These are phyloP conservation scores for Trichoplax adhaerens DNA, from an alignment of 37 sponge, comb jelly and placozoan species.

Conservation along the genomic window DNA sequence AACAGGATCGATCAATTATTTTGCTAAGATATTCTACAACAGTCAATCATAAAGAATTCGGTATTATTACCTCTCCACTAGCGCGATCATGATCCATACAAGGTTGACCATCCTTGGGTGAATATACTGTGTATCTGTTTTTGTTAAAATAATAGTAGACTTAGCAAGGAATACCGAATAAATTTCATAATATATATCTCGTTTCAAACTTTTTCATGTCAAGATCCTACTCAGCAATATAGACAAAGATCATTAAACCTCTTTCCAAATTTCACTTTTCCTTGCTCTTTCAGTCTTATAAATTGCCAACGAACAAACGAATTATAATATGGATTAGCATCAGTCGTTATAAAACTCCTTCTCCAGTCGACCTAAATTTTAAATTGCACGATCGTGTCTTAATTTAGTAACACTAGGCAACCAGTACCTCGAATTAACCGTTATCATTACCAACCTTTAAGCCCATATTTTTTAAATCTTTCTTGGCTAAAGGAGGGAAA, in stretches of 20 bases:
- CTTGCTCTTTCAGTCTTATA: constrained; percentile 56
- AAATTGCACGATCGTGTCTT: not conserved
- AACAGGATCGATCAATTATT: no score
- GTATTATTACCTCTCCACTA: constrained; percentile 52
- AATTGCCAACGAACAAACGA: constrained; percentile 98
- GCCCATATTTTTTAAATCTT: constrained; percentile 69
- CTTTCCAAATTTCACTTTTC: constrained; percentile 92
- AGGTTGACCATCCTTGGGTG: constrained; percentile 80
- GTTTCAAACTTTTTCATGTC: not conserved
- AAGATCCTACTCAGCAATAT: not conserved
- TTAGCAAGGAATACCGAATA: not conserved
- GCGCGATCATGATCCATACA: constrained; percentile 97
- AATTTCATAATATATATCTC: not conserved
- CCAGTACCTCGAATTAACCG: not conserved
- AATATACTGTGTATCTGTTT: constrained; percentile 71
- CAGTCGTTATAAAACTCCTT: constrained; percentile 93
- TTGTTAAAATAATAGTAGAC: not conserved
- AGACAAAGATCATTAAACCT: constrained; percentile 18
- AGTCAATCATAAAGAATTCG: no score
- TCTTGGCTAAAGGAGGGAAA: constrained; percentile 67
- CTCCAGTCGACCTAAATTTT: constrained; percentile 71
- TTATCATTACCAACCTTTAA: constrained; percentile 12
- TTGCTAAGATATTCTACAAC: no score
- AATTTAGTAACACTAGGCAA: not conserved
- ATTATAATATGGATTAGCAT: constrained; percentile 94